These are phyloP conservation scores for Catocala sponsa DNA, from an alignment of 2,888 invertebrate species.

Conservation along the genomic window DNA sequence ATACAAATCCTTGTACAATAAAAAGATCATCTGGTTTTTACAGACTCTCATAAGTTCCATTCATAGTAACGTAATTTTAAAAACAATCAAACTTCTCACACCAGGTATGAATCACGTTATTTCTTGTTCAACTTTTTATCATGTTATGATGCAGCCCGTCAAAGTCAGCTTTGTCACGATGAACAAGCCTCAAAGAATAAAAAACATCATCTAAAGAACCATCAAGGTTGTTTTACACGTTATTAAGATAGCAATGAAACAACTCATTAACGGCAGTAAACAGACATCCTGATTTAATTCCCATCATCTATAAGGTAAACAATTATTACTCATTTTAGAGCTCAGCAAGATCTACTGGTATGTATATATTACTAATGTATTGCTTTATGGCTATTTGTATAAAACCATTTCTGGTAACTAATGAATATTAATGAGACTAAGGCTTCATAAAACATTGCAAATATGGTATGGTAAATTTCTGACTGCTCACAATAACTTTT, in stretches of 20 bases:
- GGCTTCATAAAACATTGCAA: too few species aligned
- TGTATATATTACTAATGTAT: background rate
- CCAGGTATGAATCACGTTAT: too few species aligned
- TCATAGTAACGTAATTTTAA: too few species aligned
- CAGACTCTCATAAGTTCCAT: too few species aligned
- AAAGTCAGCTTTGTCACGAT: background rate
- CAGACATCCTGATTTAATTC: background rate
- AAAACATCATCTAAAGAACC: background rate
- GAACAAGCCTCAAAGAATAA: background rate
- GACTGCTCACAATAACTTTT: too few species aligned
- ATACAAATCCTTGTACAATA: too few species aligned
- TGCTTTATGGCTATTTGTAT: background rate
- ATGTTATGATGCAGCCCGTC: background rate
- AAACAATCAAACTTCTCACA: too few species aligned
- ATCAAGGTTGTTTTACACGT: too few species aligned
- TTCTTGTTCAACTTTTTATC: too few species aligned
- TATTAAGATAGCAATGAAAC: background rate
- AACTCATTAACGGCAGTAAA: background rate
- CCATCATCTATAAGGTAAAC: background rate
- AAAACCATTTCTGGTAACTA: background rate
- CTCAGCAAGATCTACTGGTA: background rate
- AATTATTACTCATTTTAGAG: background rate
- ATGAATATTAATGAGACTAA: too few species aligned
- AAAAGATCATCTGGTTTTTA: too few species aligned
- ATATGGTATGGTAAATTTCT: too few species aligned